Evolutionary conservation across 2,888 invertebrate genomes (phyloP), one percentile per base, ranked within the genome.

Genomic region (Slavum lentiscoides): DNA sequence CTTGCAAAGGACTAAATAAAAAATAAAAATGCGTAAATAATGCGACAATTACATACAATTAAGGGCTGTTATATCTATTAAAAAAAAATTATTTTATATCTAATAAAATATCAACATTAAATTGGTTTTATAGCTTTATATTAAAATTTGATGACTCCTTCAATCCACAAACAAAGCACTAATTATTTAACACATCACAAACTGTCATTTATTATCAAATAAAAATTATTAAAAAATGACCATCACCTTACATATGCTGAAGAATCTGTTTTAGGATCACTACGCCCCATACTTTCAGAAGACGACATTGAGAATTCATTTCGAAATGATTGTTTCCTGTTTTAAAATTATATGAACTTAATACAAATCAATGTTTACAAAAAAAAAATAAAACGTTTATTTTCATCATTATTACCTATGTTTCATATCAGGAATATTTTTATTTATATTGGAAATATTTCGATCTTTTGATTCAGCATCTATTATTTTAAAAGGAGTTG

Each of bases 401-500:
- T 49, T 30, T 23, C 7, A 5, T 53, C n/a, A 30, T 62, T 23
- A 58, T 67, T 69, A 77, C 77, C 69, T 77, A 37, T 61, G 37
- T 21, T 11, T 77, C 49, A 61, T 37, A 39, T 69, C 49, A 13
- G 49, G 3, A 49, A 49, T 49, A 49, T 49, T 13, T 49, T 49
- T 1, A 11, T 49, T 49, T 49, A 13, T n/a, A 17, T 37, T 9
- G 7, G 49, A 5, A 55, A 15, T 30, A 21, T 30, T 70, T 5
- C 30, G 30, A 13, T 2, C 17, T 37, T 62, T 70, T 37, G 62
- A 23, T 59, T 55, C 62, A 19, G n/a, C 62, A 5, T 70, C 37
- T 39, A 77, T 70, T 43, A 77, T 53, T 11, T 70, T 77, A 70
- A 62, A 70, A 19, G 77, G 62, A 13, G 77, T 39, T 19, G 77